Conservation (phyloP, 2,113 vertebrate genomes). For the Hiodon alosoides region DNA sequence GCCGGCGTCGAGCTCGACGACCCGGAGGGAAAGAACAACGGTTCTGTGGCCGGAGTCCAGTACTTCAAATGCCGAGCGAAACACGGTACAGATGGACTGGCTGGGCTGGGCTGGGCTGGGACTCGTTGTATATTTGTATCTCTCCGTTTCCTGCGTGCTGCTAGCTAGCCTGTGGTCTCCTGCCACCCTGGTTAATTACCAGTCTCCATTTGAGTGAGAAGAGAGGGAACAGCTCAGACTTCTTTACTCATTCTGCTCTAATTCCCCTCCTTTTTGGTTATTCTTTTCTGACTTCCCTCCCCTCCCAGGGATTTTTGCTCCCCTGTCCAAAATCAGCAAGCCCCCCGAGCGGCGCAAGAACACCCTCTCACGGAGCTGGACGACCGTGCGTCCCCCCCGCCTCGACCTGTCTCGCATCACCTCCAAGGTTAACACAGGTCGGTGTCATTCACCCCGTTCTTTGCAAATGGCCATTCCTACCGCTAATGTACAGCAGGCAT, state of each 20-base stretch:
- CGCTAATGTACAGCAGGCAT: not conserved
- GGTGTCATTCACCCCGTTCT: not conserved
- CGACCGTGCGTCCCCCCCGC: conserved; percentile 61
- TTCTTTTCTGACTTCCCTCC: not conserved
- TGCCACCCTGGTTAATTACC: not conserved
- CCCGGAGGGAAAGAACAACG: conserved; percentile 91
- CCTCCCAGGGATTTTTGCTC: conserved; percentile 82
- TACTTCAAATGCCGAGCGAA: conserved; percentile 86
- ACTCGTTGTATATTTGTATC: not conserved
- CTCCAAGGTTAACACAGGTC: conserved; percentile 86
- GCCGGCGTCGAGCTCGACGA: conserved; percentile 90
- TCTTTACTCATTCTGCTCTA: not conserved
- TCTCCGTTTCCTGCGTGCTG: conserved; percentile 10
- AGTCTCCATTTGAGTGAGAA: conserved; percentile 7
- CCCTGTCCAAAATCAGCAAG: conserved; percentile 89
- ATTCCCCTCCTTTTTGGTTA: not conserved
- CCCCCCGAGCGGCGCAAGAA: conserved; percentile 67
- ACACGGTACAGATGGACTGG: conserved; percentile 58
- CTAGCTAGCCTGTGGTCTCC: not conserved
- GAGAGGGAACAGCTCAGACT: not conserved
- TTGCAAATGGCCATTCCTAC: not conserved
- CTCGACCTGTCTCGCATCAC: conserved; percentile 68
- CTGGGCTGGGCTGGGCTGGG: conserved; percentile 13
- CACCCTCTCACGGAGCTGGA: conserved; percentile 39
- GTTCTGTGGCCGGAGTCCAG: conserved; percentile 83